Base-by-base conservation (phyloP, 1,140 invertebrate genomes). In the Sminthurinus signatus region DNA sequence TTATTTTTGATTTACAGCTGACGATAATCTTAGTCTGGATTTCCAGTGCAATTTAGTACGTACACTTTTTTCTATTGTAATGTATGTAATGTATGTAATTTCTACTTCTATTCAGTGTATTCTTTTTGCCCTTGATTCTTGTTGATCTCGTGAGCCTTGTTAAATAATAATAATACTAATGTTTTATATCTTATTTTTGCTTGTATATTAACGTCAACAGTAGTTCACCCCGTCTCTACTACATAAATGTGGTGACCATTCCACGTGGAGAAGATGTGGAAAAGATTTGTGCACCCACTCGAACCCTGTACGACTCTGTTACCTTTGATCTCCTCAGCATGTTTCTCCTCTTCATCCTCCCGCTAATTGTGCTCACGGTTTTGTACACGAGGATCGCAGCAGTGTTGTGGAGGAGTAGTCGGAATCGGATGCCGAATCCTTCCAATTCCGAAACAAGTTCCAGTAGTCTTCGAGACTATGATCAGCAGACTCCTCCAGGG, bases 211-310 rank as follows among this genome's bases (percentile, higher is more conserved):
- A 77, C 88, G 86, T 64, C 86, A 86, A 0, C 76, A 85, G 0
- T 89, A 87, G 85, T 59, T 82, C 83, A 2, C 88, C 88, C 0
- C 85, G 87, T 70, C 86, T 89, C 70, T 82, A 86, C 57, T 88
- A 84, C 78, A 83, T 86, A 48, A 82, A 84, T 70, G 86, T 85
- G 0, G 82, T 87, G 48, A 82, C 80, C 17, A 83, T 85, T 60
- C 77, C 78, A 28, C 73, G 83, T 8, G 75, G 74, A 23, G 75
- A 78, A 60, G 78, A 78, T 58, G 79, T 79, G 65, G 87, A 88
- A 73, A 85, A 85, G 8, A 85, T 89, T 32, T 89, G 88, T 74
- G 81, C 87, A 28, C 77, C 85, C 0, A 83, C 87, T 69, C 80
- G 87, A 2, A 82, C 82, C 72, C 84, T 86, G 71, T 88, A 86